These are phyloP conservation scores for Mythimna albipuncta DNA, from an alignment of 2,888 invertebrate genomes.

Conservation along the genomic window DNA sequence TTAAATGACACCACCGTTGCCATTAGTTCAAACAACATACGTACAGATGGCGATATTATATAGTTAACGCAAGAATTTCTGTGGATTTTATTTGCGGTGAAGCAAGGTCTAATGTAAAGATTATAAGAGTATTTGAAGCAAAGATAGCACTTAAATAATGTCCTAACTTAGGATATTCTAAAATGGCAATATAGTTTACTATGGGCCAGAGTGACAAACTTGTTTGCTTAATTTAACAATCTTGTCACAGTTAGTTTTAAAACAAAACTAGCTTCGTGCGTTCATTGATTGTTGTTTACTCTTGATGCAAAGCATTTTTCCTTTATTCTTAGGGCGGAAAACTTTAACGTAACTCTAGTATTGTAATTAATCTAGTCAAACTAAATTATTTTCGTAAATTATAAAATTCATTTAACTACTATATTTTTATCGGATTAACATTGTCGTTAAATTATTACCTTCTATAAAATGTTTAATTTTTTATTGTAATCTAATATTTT, in stretches of 20 bases:
- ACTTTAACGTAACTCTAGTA: neutral
- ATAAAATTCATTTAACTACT: too few relatives aligned
- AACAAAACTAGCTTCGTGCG: neutral
- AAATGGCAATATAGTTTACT: neutral
- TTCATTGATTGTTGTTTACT: neutral
- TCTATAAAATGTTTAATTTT: conserved; percentile 16
- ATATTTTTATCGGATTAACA: neutral
- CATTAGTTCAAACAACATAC: neutral
- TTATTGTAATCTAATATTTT: conserved; percentile 10
- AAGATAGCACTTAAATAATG: neutral
- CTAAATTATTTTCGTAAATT: too few relatives aligned
- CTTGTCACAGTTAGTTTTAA: neutral
- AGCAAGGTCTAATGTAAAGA: too few relatives aligned
- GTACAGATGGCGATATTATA: neutral
- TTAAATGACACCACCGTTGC: conserved; percentile 10
- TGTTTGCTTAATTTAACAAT: neutral
- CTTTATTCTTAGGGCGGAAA: neutral
- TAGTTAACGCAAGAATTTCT: neutral
- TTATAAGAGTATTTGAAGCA: neutral
- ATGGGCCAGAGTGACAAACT: neutral
- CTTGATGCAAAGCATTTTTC: neutral
- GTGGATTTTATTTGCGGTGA: neutral
- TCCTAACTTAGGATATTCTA: neutral
- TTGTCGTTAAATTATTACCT: conserved; percentile 5
- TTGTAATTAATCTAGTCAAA: conserved; percentile 9